Conservation (phyloP, 2,888 invertebrate species). For the Apodemia mormo region DNA sequence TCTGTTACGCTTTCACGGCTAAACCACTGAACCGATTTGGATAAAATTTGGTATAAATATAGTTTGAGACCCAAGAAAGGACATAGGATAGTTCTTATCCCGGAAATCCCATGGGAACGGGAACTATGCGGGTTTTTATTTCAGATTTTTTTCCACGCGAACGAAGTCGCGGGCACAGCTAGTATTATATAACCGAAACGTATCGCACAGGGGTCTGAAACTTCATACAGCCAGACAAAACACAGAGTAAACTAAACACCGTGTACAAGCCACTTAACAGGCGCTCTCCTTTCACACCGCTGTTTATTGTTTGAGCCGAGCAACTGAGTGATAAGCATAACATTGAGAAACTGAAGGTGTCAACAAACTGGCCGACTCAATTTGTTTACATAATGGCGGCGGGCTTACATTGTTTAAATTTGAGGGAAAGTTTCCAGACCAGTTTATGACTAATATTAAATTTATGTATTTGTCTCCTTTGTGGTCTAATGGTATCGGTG, state of each 20-base stretch:
- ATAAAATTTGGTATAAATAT: too few species aligned
- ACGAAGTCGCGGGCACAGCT: too few species aligned
- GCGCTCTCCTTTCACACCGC: constrained; percentile 23
- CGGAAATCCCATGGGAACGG: too few species aligned
- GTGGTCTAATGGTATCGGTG: too few species aligned
- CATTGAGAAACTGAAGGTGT: constrained; percentile 34
- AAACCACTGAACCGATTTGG: too few species aligned
- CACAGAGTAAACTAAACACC: constrained; percentile 23
- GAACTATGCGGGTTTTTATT: too few species aligned
- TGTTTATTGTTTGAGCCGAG: constrained; percentile 29
- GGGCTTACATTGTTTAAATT: constrained; percentile 27
- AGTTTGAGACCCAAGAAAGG: too few species aligned
- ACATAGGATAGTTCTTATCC: too few species aligned
- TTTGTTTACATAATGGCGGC: constrained; percentile 32
- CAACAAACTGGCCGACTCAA: constrained; percentile 28
- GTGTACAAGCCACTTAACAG: constrained; percentile 25
- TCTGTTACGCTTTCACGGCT: too few species aligned
- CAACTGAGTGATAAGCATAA: constrained; percentile 37
- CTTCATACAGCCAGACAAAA: neutral
- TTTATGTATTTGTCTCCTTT: too few species aligned
- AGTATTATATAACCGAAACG: neutral
- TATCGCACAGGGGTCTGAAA: neutral
- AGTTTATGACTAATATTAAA: neutral
- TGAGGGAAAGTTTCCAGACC: neutral
- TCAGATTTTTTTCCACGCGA: too few species aligned